Percentiles rank a stretch among this genome's conserved stretches.
phyloP scores from a whole-genome alignment of 2,888 invertebrate species.

The Leucophenga montana region DNA sequence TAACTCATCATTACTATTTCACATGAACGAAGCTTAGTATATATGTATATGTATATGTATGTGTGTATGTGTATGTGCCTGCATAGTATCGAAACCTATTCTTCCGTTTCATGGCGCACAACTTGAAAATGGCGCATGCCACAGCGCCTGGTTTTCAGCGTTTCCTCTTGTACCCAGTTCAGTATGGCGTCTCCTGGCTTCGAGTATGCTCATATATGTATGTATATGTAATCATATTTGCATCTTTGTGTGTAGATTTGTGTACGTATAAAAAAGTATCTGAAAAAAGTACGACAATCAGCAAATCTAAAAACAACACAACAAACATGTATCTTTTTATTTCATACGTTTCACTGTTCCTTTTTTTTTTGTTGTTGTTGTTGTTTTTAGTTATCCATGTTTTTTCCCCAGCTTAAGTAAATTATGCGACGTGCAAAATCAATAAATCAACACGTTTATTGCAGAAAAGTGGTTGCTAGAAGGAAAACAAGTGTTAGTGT shows the following conservation, averaged over 20 bases:
- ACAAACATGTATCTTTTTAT: not conserved
- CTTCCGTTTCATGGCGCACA: conserved; percentile 62
- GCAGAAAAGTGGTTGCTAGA: conserved; percentile 45
- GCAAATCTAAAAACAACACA: not conserved
- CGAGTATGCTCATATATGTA: too few species aligned
- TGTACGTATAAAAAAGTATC: conserved; percentile 3
- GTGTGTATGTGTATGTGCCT: conserved; percentile 43
- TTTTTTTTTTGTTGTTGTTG: not conserved
- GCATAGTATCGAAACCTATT: conserved; percentile 63
- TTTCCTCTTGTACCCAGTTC: not conserved
- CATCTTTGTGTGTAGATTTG: not conserved
- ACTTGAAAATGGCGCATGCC: conserved; percentile 62
- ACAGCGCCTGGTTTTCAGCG: conserved; percentile 32
- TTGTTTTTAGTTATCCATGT: too few species aligned
- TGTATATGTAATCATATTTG: not conserved
- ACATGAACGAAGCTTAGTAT: not conserved
- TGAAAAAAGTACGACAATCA: conserved; percentile 13
- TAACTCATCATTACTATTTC: conserved; percentile 31
- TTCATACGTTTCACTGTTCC: not conserved
- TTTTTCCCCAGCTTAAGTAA: conserved; percentile 49
- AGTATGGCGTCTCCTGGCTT: conserved; percentile 19
- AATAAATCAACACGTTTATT: conserved; percentile 68
- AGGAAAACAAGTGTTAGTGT: not conserved
- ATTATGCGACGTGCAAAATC: conserved; percentile 67
- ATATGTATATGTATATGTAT: conserved; percentile 23